Evolutionary conservation across 2,113 vertebrate species (phyloP), one percentile per base, ranked within the genome.

Genomic region (Thinocorus orbignyianus): DNA sequence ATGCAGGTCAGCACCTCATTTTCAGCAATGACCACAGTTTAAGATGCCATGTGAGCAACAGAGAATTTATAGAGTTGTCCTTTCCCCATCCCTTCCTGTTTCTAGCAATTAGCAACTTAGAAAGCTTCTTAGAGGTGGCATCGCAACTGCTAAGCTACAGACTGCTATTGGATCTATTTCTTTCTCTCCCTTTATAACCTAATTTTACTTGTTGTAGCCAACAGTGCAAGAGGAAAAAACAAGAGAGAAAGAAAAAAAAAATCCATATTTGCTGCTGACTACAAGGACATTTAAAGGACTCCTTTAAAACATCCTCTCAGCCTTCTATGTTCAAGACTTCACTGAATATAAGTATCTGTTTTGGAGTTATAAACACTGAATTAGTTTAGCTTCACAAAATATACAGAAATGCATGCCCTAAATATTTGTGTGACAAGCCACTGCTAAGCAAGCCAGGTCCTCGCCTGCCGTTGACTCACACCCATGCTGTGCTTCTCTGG

Each of bases 351-450:
- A 90, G 4, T 46, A 31, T 35, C 17, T 74, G 68, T 91, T 89
- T 78, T 10, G 16, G 33, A 90, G 15, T 74, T 72, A 84, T 54
- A 90, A 96, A 84, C 57, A 81, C 3, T 9, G 16, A 57, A 41
- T 76, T 74, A 86, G 65, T 93, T 89, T 62, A 89, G 11, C 44
- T 66, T 88, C 52, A 95, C n/a, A 64, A 74, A 88, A 64, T 60
- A 79, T 6, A 74, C 39, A 88, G 41, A 88, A 90, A 81, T 70
- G n/a, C 7, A 2, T 69, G 44, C 49, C 41, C n/a, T 76, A 86
- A 89, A 88, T 89, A 96, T 64, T 86, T 84, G 44, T 72, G 52
- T 71, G 60, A 89, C 81, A 70, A 88, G 68, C 24, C 69, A 86
- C 46, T 9, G 39, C 30, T 71, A 78, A 88, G n/a, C 69, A 93